A percentile compares a stretch with the other conserved stretches of the same genome.
Conservation (phyloP, 2,797 vertebrate species). For the Garrulus glandarius region DNA sequence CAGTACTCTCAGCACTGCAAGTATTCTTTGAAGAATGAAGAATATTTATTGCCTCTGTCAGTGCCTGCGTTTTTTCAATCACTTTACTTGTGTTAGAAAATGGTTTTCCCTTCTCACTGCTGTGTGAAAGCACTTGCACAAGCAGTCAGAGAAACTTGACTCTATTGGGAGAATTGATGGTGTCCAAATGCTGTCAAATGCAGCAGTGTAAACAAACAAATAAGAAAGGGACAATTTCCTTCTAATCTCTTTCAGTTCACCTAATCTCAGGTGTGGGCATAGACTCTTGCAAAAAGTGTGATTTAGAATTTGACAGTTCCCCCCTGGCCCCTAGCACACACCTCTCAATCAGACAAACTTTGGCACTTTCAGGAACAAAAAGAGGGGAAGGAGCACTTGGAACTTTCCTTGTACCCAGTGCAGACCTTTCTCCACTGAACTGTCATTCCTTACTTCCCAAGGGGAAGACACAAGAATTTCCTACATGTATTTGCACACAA, state of each 20-base stretch:
- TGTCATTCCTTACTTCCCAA: background rate
- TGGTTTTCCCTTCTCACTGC: background rate
- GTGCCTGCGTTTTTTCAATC: background rate
- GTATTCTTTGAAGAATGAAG: background rate
- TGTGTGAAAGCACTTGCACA: background rate
- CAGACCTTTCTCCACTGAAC: background rate
- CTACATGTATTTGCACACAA: background rate
- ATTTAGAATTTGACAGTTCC: background rate
- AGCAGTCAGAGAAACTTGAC: background rate
- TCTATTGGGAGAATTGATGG: background rate
- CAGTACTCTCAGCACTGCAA: background rate
- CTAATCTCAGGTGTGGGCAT: background rate
- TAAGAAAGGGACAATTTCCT: background rate
- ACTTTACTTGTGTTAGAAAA: background rate
- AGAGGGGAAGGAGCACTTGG: background rate
- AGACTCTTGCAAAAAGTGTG: background rate
- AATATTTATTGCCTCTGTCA: background rate
- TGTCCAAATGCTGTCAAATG: background rate
- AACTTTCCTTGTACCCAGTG: background rate
- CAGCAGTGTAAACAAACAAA: constrained; percentile 29
- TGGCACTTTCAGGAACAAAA: background rate
- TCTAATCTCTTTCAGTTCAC: background rate
- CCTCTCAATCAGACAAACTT: background rate
- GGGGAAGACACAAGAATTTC: background rate
- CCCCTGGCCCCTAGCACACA: background rate